phyloP scores from a whole-genome alignment of 2,888 invertebrate species.

The Atherix ibis region DNA sequence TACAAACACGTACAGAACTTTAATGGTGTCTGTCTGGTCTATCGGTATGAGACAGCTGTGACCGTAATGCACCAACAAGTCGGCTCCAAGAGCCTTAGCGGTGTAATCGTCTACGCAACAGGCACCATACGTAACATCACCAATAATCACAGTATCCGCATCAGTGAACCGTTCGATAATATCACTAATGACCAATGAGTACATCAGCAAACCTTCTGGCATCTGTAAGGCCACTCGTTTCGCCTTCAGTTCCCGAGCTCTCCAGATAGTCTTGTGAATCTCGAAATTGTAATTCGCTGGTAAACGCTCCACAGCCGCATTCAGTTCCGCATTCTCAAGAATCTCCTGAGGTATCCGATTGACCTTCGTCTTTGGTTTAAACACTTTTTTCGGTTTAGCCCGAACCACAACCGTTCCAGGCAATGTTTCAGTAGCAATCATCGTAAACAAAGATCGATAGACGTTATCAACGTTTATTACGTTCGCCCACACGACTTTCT shows the following conservation, averaged over 20 bases:
- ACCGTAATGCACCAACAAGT: constrained; percentile 90
- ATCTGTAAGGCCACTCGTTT: constrained; percentile 89
- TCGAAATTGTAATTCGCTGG: constrained; percentile 97
- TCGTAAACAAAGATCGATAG: too few relatives aligned
- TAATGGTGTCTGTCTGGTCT: constrained; percentile 67
- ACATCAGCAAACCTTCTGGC: constrained; percentile 91
- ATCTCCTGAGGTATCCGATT: constrained; percentile 72
- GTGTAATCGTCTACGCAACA: constrained; percentile 97
- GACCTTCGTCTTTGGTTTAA: constrained; percentile 54
- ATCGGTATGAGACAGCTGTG: constrained; percentile 92
- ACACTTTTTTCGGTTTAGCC: constrained; percentile 67
- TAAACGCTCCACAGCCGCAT: constrained; percentile 54
- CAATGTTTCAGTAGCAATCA: too few relatives aligned
- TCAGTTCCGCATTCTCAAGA: constrained; percentile 54
- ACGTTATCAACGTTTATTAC: too few relatives aligned
- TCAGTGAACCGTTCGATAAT: constrained; percentile 79
- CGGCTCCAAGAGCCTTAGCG: constrained; percentile 75
- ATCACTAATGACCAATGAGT: constrained; percentile 82
- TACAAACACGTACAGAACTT: constrained; percentile 94
- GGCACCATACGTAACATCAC: constrained; percentile 98
- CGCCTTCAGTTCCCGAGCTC: constrained; percentile 66
- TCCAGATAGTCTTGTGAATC: constrained; percentile 95
- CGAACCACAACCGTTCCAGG: constrained; percentile 46
- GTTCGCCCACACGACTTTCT: too few relatives aligned
- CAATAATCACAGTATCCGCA: constrained; percentile 91